Base-by-base conservation (phyloP, 2,797 vertebrate genomes). In the Xerus rutilus region DNA sequence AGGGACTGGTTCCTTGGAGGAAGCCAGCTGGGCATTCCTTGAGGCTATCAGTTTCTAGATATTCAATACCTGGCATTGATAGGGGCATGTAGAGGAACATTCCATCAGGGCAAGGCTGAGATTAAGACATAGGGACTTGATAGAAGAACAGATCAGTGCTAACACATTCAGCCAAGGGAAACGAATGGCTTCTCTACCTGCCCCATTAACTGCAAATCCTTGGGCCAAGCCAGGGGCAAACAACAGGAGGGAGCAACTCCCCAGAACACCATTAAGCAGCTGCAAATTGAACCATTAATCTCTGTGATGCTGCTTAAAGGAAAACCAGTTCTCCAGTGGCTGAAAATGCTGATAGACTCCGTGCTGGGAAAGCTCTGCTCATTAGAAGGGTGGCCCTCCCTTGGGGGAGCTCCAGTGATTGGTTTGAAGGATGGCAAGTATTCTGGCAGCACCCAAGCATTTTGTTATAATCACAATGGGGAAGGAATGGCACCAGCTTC, bases 271-370 rank as follows among this genome's bases (percentile, higher is more conserved):
- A 92, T 88, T 59, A 93, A 92, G 86, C 96, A 97, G 94, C 95
- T 97, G 96, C 82, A 79, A 89, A 88, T 95, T 6, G 86, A 96
- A 91, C 91, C 94, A 93, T 93, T 97, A 67, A 97, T 95, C 96
- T 97, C 89, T 12, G 45, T 70, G 91, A 74, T 78, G 84, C 2
- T 17, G 69, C 54, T 74, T 83, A 86, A 81, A 97, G 79, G 82
- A 84, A 95, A 95, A 92, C 76, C 90, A 76, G 92, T 57, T 88
- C 69, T 95, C 43, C 32, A 30, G 74, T 72, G 64, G 94, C 85
- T 92, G 83, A 89, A 91, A 96, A 93, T 79, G 65, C 82, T 43
- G 86, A 65, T 57, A 30, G 91, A 77, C 94, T 96, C 62, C 92
- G 25, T 1, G 45, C 96, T 87, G 91, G 49, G 92, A 30, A 93